A percentile compares a stretch with the other conserved stretches of the same genome.
phyloP scores from a whole-genome alignment of 2,888 invertebrate species.

The Philonicus albiceps region DNA sequence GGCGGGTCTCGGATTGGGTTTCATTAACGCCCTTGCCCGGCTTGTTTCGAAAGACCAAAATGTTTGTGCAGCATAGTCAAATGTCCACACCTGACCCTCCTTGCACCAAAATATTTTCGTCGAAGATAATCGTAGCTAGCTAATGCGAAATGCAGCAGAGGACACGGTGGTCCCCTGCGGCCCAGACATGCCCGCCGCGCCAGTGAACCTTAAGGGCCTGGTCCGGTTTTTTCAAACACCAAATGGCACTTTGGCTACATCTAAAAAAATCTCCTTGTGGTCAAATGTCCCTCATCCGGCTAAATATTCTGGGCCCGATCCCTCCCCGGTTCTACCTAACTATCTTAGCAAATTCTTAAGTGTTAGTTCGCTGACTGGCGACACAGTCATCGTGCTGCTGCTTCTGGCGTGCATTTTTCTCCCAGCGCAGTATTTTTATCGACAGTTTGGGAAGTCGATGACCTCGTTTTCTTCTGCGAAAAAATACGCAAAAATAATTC shows the following conservation, averaged over 20 bases:
- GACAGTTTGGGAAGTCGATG: conserved; percentile 40
- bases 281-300: background rate
- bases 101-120: background rate
- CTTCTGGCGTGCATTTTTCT: conserved; percentile 21
- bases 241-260: background rate
- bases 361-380: background rate
- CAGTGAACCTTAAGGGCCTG: background rate
- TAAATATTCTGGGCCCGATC: background rate
- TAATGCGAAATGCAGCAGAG: background rate
- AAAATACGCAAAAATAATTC: conserved; percentile 35
- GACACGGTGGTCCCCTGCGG: background rate
- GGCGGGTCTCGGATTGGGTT: background rate
- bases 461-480: conserved; percentile 37
- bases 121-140: background rate
- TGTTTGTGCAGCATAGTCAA: background rate
- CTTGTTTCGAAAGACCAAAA: background rate
- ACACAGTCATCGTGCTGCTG: background rate
- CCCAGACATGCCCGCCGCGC: background rate
- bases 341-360: background rate
- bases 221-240: background rate
- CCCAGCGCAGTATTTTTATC: conserved; percentile 40
- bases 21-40: background rate
- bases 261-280: background rate
- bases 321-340: background rate
- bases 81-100: background rate